phyloP scores from a whole-genome alignment of 2,113 vertebrate genomes.

The Tenrec ecaudatus region DNA sequence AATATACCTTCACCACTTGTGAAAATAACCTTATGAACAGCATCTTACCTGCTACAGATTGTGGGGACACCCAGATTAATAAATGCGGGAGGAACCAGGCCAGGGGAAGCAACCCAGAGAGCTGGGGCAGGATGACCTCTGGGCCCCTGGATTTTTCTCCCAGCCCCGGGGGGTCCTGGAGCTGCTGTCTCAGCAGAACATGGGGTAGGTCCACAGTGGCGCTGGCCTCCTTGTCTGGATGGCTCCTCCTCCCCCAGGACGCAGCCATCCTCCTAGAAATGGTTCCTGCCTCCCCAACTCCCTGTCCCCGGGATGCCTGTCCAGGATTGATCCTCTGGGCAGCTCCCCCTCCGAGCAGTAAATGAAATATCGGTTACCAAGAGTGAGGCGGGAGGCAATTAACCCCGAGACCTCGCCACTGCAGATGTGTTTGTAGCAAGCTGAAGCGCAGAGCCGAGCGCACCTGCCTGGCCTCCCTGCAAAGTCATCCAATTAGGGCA shows the following conservation, averaged over 20 bases:
- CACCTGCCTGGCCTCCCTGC: conserved; percentile 75
- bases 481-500: conserved; percentile 81
- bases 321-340: conserved; percentile 79
- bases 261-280: conserved; percentile 7
- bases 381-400: conserved; percentile 81
- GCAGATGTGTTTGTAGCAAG: conserved; percentile 76
- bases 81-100: conserved; percentile 6
- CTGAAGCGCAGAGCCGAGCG: neutral
- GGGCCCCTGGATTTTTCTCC: neutral
- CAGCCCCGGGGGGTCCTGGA: neutral
- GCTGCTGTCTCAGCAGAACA: neutral
- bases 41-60: conserved; percentile 52
- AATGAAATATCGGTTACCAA: conserved; percentile 83
- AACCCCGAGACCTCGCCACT: conserved; percentile 76
- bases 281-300: neutral
- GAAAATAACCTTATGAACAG: conserved; percentile 76
- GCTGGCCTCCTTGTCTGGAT: neutral
- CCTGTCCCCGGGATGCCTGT: conserved; percentile 59
- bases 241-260: neutral
- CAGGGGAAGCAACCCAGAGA: neutral
- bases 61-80: conserved; percentile 39
- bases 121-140: neutral
- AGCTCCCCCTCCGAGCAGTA: conserved; percentile 78
- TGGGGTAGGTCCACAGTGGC: neutral
- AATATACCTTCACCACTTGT: conserved; percentile 73